Conservation (phyloP, 2,113 vertebrate genomes). For the Tragelaphus strepsiceros region DNA sequence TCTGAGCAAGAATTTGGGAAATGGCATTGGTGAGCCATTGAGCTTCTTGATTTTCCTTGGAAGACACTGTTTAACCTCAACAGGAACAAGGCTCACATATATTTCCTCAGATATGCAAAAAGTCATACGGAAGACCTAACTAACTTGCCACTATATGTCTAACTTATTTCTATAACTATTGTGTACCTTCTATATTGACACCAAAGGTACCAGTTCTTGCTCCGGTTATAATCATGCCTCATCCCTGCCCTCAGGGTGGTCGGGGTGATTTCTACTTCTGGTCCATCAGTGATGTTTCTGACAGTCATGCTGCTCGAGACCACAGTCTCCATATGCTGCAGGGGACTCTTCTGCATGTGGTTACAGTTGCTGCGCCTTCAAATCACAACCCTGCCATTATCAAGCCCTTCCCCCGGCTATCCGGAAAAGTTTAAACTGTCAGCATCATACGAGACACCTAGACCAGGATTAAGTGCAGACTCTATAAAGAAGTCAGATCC, state of each 20-base stretch:
- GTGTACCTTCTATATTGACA: neutral
- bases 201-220: accelerated
- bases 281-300: neutral
- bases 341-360: accelerated
- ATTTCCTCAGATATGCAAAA: neutral
- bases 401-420: neutral
- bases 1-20: neutral
- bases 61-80: neutral
- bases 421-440: accelerated
- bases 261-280: too few relatives aligned
- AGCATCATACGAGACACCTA: accelerated
- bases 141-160: accelerated
- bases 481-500: too few relatives aligned
- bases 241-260: neutral
- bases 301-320: accelerated
- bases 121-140: neutral
- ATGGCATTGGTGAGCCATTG: too few relatives aligned
- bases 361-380: accelerated
- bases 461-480: neutral
- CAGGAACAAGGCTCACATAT: neutral
- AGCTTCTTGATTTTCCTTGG: neutral
- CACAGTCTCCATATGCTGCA: too few relatives aligned
- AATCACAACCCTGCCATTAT: accelerated
- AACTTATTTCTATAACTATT: neutral
- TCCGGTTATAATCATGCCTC: accelerated